Evolutionary conservation across 2,797 vertebrate species (phyloP), one percentile per base, ranked within the genome.

Genomic region (Anguilla pacifica): DNA sequence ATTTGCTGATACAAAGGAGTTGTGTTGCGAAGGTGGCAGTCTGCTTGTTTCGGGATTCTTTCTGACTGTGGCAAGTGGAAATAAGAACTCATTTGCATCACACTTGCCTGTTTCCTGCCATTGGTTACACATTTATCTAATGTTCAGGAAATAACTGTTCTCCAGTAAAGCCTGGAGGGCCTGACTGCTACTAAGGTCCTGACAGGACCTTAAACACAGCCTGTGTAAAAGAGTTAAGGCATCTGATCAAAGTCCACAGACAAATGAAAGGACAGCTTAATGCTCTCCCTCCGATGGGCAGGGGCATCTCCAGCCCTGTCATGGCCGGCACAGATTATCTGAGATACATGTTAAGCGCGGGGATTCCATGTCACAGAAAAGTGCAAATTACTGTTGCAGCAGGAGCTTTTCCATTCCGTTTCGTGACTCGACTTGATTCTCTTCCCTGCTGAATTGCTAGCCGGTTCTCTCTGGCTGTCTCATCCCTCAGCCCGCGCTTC

Each of bases 401-500:
- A 82, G 46, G 25, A 51, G 7, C 7, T 49, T 49, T 82, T n/a
- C 22, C 46, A 49, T 49, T 77, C 15, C 13, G 70, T 1, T 43
- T 13, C 46, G 6, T n/a, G 25, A 51, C 79, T 51, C 19, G 4
- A 51, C 7, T 28, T 49, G 11, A 25, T 49, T 51, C 79, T 82
- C 46, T 25, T 49, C 46, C 25, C 46, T 11, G 22, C 79, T 49
- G 22, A 51, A 49, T 35, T 39, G 2, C 57, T 17, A 31, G 31
- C 28, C 72, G 19, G 11, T 39, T 39, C 72, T 7, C 15, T 51
- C 79, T 11, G 46, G 46, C 22, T 51, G 22, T n/a, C 19, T 82
- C 43, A n/a, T 9, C 79, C 22, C 22, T 51, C 22, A 9, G 43
- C 90, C 77, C 77, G 86, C 92, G 91, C 92, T 94, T 93, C 91